Conservation (phyloP, 2,113 vertebrate genomes). For the Halcyon senegalensis region DNA sequence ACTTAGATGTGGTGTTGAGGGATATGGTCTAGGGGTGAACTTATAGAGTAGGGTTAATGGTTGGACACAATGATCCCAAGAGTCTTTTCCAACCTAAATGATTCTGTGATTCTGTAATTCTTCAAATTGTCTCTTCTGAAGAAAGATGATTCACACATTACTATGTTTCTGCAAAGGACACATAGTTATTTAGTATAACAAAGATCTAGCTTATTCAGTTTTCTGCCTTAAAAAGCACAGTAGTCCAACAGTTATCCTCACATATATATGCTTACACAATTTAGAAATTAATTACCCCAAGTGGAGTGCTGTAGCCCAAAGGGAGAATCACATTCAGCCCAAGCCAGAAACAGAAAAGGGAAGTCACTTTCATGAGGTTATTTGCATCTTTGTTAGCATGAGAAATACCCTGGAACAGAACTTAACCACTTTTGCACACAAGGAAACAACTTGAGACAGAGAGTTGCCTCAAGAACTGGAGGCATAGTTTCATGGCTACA, state of each 20-base stretch:
- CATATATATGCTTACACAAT: neutral
- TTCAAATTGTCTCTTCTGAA: neutral
- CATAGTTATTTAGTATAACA: neutral
- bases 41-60: too few relatives aligned
- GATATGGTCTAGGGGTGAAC: too few relatives aligned
- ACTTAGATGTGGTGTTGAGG: too few relatives aligned
- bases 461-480: neutral
- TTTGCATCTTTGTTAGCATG: neutral
- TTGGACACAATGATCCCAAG: too few relatives aligned
- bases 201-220: neutral
- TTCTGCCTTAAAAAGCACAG: neutral
- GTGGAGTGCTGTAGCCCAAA: neutral
- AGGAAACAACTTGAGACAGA: neutral
- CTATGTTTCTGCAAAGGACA: neutral
- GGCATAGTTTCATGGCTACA: neutral
- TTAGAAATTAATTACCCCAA: neutral
- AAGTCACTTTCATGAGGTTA: neutral
- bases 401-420: neutral
- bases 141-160: neutral
- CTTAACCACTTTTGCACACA: neutral
- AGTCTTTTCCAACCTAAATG: too few relatives aligned
- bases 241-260: neutral
- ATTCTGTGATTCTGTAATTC: neutral
- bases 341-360: neutral
- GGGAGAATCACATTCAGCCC: neutral